Percentiles rank a stretch among this genome's conserved stretches.
Conservation (phyloP, 2,797 vertebrate species). For the Poeciliopsis gracilis region DNA sequence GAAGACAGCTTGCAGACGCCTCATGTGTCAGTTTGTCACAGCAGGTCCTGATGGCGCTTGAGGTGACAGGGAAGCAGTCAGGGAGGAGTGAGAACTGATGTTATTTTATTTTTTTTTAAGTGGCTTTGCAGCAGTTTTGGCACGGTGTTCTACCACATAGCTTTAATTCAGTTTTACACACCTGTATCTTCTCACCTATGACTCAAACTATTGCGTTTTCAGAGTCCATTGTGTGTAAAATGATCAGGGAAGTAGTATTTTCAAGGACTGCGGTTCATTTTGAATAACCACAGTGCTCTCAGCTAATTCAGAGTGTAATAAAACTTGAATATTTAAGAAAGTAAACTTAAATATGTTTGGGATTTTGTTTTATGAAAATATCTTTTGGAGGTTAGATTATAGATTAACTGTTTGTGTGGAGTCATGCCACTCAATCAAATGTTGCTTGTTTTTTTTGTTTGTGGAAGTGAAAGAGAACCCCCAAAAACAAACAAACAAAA, state of each 20-base stretch:
- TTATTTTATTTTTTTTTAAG: conserved; percentile 16
- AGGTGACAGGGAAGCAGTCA: conserved; percentile 72
- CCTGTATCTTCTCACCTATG: conserved; percentile 29
- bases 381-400: not conserved
- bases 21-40: conserved; percentile 72
- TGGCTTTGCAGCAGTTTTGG: conserved; percentile 53
- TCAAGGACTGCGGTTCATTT: not conserved
- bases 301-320: not conserved
- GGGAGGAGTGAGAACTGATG: conserved; percentile 50
- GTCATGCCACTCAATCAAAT: not conserved
- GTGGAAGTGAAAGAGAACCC: not conserved
- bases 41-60: conserved; percentile 57
- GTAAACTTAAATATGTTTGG: not conserved
- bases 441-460: not conserved
- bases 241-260: not conserved
- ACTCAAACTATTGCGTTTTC: conserved; percentile 17
- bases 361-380: not conserved
- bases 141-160: conserved; percentile 27
- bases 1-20: conserved; percentile 67
- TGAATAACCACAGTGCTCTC: not conserved
- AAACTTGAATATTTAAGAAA: not conserved
- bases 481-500: too few relatives aligned
- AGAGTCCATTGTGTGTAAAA: not conserved
- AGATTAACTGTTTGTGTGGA: not conserved
- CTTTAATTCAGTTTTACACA: conserved; percentile 30